Conservation (phyloP, 2,113 vertebrate species). For the Reinhardtius hippoglossoides region DNA sequence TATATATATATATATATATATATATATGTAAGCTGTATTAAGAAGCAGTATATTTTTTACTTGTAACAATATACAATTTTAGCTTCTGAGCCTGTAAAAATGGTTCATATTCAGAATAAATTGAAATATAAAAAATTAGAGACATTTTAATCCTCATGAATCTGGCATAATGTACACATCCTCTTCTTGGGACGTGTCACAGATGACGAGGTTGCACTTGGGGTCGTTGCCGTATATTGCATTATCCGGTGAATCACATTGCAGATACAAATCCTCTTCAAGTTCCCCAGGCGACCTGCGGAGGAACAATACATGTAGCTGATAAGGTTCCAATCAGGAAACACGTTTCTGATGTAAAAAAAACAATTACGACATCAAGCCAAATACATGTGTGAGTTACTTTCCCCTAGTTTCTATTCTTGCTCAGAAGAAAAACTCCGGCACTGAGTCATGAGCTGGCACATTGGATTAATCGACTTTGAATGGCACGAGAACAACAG, state of each 20-base stretch:
- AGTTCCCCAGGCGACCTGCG: constrained; percentile 15
- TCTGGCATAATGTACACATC: constrained; percentile 79
- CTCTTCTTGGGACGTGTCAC: constrained; percentile 41
- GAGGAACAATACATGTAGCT: background rate
- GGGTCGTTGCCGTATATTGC: constrained; percentile 81
- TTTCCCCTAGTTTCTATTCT: constrained; percentile 17
- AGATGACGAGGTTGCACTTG: constrained; percentile 24
- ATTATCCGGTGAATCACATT: constrained; percentile 71
- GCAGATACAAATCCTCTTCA: constrained; percentile 72
- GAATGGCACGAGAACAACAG: background rate
- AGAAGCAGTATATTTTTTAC: too few relatives aligned
- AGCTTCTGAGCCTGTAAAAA: background rate
- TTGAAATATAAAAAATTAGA: background rate
- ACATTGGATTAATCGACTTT: background rate
- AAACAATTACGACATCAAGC: constrained; percentile 6
- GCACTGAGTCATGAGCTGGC: constrained; percentile 28
- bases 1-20: too few relatives aligned
- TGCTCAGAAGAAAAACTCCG: constrained; percentile 14
- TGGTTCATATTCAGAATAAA: background rate
- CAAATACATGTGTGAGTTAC: constrained; percentile 7
- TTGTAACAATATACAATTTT: background rate
- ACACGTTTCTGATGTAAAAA: background rate
- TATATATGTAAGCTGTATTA: too few relatives aligned
- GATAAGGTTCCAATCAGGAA: background rate
- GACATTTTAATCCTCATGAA: constrained; percentile 10